Base-by-base conservation (phyloP, 2,888 invertebrate species). In the Tribolium freemani region DNA sequence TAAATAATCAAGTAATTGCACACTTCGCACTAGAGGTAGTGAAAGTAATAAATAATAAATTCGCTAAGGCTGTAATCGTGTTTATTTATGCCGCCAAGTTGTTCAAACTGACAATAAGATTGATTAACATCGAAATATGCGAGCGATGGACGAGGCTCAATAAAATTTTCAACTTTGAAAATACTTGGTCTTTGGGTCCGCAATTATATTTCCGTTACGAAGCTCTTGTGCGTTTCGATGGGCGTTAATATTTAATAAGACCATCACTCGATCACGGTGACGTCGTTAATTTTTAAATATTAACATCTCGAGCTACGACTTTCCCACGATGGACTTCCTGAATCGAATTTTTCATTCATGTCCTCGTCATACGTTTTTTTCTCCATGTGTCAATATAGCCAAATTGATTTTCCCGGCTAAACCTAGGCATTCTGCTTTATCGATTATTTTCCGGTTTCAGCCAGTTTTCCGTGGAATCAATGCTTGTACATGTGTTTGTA, bases 391-490 rank as follows among this genome's bases (percentile, higher is more conserved):
- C 77, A 77, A 79, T 79, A 78, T 80, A 78, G 71, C 31, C 72
- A 80, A 81, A 82, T 82, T 81, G 82, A 82, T 82, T 82, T 81
- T 81, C 81, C 80, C 82, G 78, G 82, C 76, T 76, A 80, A 81
- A 80, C 79, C 81, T 79, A 78, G 82, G 79, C 80, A 80, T 81
- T 80, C 77, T 72, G 83, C 83, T 83, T 76, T 80, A 84, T 84
- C 83, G 84, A 84, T 84, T 83, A 81, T 82, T 83, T 81, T 82
- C 83, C 80, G 78, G 85, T 83, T 78, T 9, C 21, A 82, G 76
- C 85, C 82, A 79, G 83, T 83, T 84, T 82, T 80, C 79, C 79
- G 76, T 78, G 79, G 81, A 86, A 86, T 86, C 86, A 84, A 86
- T 86, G 85, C 84, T 78, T 76, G 78, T 79, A 72, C 78, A 76